Percentiles rank a stretch among this genome's conserved stretches.
Conservation (phyloP, 1,140 invertebrate genomes). For the Brachionus rubens region DNA sequence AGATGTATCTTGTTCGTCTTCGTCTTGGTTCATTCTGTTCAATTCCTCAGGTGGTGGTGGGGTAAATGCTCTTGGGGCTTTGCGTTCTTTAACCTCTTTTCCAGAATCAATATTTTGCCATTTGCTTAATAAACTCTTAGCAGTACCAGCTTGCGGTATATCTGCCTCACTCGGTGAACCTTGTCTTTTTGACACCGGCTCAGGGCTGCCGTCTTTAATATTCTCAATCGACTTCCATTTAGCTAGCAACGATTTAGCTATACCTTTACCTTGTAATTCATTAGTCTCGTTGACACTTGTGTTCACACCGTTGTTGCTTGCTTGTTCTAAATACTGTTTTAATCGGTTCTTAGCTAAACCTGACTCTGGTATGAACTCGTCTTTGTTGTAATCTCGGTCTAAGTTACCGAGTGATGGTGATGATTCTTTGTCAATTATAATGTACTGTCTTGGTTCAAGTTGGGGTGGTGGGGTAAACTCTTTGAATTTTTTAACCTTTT, state of each 20-base stretch:
- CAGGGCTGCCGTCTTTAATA: slow-evolving; percentile 8
- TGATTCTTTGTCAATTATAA: not conserved
- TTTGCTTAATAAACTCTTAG: not conserved
- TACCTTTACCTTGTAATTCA: slow-evolving; percentile 27
- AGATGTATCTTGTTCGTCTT: not conserved
- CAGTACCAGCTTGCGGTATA: not conserved
- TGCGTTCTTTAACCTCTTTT: not conserved
- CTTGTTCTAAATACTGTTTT: slow-evolving; percentile 44
- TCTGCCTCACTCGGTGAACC: not conserved
- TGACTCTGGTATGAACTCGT: slow-evolving; percentile 35
- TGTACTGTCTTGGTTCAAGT: slow-evolving; percentile 22
- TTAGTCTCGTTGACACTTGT: not conserved
- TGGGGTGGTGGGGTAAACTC: slow-evolving; percentile 45
- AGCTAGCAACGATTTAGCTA: slow-evolving; percentile 29
- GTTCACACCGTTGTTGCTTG: not conserved
- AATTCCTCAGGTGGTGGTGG: not conserved
- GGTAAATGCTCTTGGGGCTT: slow-evolving; percentile 3
- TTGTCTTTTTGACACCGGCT: not conserved
- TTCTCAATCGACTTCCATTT: slow-evolving; percentile 45
- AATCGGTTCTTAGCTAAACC: slow-evolving; percentile 32
- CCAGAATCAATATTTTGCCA: slow-evolving; percentile 39
- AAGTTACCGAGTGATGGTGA: not conserved
- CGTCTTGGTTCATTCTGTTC: not conserved
- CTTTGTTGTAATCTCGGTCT: not conserved
- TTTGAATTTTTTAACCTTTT: slow-evolving; percentile 11